A percentile compares a stretch with the other conserved stretches of the same genome.
Conservation (phyloP, 2,797 vertebrate genomes). For the Xiphophorus birchmanni region DNA sequence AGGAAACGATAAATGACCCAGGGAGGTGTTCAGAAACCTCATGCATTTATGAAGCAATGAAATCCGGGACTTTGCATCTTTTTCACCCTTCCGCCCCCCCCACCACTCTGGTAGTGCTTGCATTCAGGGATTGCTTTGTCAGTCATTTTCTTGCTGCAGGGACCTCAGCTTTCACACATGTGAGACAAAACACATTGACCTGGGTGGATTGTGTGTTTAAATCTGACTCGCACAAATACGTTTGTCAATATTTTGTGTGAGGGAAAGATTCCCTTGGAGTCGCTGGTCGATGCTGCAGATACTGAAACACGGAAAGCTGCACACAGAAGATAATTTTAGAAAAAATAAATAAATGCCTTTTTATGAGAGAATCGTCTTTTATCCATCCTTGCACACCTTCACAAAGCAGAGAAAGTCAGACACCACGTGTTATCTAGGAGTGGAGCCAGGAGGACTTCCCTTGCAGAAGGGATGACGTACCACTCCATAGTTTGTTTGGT, state of each 20-base stretch:
- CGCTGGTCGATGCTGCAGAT: slow-evolving; percentile 27
- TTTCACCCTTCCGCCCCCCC: no score
- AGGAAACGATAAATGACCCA: slow-evolving; percentile 46
- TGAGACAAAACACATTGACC: slow-evolving; percentile 40
- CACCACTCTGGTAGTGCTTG: background rate
- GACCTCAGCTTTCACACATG: slow-evolving; percentile 25
- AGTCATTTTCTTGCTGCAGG: slow-evolving; percentile 39
- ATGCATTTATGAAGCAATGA: slow-evolving; percentile 35
- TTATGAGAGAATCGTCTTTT: slow-evolving; percentile 22
- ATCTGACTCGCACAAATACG: slow-evolving; percentile 47
- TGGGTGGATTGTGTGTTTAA: slow-evolving; percentile 25
- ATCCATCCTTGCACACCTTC: slow-evolving; percentile 63
- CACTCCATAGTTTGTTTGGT: slow-evolving; percentile 57
- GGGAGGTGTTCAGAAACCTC: slow-evolving; percentile 27
- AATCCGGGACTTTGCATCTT: slow-evolving; percentile 48
- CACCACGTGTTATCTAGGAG: slow-evolving; percentile 56
- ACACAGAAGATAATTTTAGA: slow-evolving; percentile 12
- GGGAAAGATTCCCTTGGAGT: slow-evolving; percentile 2
- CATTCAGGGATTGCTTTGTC: slow-evolving; percentile 14
- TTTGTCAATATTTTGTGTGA: slow-evolving; percentile 43
- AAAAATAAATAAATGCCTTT: slow-evolving; percentile 4
- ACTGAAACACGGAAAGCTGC: slow-evolving; percentile 21
- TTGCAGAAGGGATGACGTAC: slow-evolving; percentile 60
- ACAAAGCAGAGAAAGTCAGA: slow-evolving; percentile 44
- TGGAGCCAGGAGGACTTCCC: slow-evolving; percentile 69